Evolutionary conservation across 2,888 invertebrate genomes (phyloP).

Genomic region (Cyrtodaria siliqua): DNA sequence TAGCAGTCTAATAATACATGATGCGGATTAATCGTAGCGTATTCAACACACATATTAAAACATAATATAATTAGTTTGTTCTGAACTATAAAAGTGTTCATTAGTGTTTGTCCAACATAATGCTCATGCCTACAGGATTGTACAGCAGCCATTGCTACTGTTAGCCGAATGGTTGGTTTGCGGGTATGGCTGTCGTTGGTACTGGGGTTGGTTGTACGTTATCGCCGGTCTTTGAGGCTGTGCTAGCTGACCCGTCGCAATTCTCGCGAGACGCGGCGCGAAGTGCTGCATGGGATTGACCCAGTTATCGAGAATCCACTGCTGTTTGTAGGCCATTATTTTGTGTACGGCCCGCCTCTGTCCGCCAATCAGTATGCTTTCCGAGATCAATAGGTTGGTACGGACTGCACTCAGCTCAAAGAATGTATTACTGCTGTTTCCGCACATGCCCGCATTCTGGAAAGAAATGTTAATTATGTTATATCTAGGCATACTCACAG

Average conservation of each 20-base stretch:
- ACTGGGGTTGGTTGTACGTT: too few relatives aligned
- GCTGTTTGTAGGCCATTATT: conserved; percentile 21
- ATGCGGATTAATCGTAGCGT: too few relatives aligned
- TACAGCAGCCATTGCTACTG: neutral
- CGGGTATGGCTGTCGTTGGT: neutral
- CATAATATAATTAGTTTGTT: too few relatives aligned
- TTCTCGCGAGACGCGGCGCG: conserved; percentile 2
- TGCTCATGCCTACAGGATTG: neutral
- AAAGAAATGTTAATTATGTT: too few relatives aligned
- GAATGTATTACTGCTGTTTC: conserved; percentile 21
- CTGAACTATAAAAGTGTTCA: too few relatives aligned
- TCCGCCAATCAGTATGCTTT: conserved; percentile 31
- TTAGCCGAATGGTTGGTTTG: neutral
- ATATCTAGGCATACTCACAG: too few relatives aligned
- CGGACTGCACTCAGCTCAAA: conserved; percentile 35
- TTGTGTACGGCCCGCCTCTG: conserved; percentile 19
- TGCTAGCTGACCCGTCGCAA: neutral
- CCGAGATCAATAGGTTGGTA: conserved; percentile 11
- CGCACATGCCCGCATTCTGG: conserved; percentile 30
- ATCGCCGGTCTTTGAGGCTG: neutral
- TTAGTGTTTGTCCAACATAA: too few relatives aligned
- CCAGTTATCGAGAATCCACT: conserved; percentile 22
- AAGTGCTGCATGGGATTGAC: conserved; percentile 7
- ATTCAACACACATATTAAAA: too few relatives aligned
- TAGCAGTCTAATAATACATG: too few relatives aligned